phyloP scores from a whole-genome alignment of 1,140 invertebrate species.

The Dendrolimus kikuchii region DNA sequence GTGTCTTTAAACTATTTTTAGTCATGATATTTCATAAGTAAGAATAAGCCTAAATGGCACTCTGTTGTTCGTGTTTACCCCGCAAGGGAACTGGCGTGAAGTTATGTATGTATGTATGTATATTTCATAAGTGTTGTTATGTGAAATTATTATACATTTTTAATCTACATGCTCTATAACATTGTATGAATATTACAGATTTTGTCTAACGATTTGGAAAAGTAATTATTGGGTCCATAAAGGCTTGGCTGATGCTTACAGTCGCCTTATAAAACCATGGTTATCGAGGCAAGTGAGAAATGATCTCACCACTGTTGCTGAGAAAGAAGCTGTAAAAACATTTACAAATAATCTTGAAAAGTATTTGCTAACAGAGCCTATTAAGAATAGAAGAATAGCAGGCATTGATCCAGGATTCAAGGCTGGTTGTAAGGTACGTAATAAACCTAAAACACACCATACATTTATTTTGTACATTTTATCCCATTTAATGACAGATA shows the following conservation, averaged over 20 bases:
- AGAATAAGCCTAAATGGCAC: no score
- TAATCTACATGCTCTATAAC: neutral
- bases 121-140: no score
- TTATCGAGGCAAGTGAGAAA: slow-evolving; percentile 78
- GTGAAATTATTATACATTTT: neutral
- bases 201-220: slow-evolving; percentile 59
- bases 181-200: slow-evolving; percentile 30
- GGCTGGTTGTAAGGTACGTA: slow-evolving; percentile 87
- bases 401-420: slow-evolving; percentile 91
- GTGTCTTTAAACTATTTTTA: no score
- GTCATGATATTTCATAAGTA: no score
- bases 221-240: slow-evolving; percentile 55
- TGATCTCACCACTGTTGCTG: slow-evolving; percentile 83
- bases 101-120: no score
- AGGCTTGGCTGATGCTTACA: slow-evolving; percentile 68
- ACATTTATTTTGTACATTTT: neutral
- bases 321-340: slow-evolving; percentile 86
- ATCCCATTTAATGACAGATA: no score
- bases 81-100: no score
- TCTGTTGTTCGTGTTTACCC: no score
- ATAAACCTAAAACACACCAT: slow-evolving; percentile 3
- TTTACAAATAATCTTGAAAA: slow-evolving; percentile 90
- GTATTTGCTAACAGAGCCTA: slow-evolving; percentile 83
- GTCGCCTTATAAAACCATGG: slow-evolving; percentile 76
- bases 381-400: slow-evolving; percentile 85